A percentile compares a stretch with the other conserved stretches of the same genome.
These are phyloP conservation scores for Salmo trutta DNA, from an alignment of 2,797 vertebrate species.

Conservation along the genomic window DNA sequence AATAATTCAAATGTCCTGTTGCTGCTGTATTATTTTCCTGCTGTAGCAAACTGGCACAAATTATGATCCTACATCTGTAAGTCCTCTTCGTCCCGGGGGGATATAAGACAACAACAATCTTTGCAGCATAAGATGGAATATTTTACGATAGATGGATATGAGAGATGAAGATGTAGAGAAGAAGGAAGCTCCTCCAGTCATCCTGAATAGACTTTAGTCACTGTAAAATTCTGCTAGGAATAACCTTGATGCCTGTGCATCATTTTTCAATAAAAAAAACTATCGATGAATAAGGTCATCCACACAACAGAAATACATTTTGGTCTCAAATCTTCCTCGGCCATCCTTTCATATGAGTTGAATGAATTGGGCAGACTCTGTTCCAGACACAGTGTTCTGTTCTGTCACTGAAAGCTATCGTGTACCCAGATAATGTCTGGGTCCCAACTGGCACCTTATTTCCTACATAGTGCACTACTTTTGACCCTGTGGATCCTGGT, in stretches of 20 bases:
- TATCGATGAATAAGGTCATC: background rate
- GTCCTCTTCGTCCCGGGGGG: too few species aligned
- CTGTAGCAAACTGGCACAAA: too few species aligned
- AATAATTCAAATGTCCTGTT: too few species aligned
- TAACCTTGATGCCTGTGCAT: background rate
- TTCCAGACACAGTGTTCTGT: background rate
- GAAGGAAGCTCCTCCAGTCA: too few species aligned
- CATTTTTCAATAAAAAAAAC: background rate
- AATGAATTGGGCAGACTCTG: background rate
- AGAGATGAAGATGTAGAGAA: background rate
- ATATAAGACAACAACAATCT: background rate
- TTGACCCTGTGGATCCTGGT: too few species aligned
- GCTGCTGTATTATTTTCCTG: too few species aligned
- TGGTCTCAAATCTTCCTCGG: background rate
- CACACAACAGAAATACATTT: background rate
- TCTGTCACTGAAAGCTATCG: background rate
- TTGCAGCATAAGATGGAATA: background rate
- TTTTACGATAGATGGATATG: background rate
- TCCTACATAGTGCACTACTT: too few species aligned
- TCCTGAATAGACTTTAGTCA: too few species aligned
- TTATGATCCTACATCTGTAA: too few species aligned
- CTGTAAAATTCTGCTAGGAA: background rate
- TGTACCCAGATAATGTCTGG: background rate
- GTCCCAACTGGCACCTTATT: too few species aligned
- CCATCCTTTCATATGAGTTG: background rate